phyloP scores from a whole-genome alignment of 2,888 invertebrate species.

The Aporophyla nigra region DNA sequence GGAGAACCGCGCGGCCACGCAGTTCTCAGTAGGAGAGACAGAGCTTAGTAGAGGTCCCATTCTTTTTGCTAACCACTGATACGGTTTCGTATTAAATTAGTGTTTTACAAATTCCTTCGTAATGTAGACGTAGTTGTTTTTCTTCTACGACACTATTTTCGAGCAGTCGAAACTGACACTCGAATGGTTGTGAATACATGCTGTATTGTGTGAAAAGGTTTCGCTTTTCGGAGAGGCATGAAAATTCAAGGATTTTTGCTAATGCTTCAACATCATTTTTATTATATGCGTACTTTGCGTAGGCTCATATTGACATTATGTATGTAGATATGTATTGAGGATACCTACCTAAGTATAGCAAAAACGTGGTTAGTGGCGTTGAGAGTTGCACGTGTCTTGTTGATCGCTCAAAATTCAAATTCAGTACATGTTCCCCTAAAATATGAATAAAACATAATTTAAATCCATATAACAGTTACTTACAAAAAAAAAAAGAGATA shows the following conservation, averaged over 20 bases:
- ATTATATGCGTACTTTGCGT: background rate
- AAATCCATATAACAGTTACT: constrained; percentile 4
- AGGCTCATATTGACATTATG: background rate
- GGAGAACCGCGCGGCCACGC: no score
- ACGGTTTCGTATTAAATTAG: no score
- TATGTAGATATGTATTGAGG: background rate
- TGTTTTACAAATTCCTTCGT: no score
- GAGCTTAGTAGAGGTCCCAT: no score
- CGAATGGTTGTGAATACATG: no score
- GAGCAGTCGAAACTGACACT: no score
- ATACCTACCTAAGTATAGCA: background rate
- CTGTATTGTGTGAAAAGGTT: background rate
- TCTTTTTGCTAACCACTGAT: no score
- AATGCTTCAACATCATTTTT: background rate
- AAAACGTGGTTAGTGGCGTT: background rate
- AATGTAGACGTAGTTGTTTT: no score
- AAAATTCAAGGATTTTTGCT: background rate
- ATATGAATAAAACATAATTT: constrained; percentile 36
- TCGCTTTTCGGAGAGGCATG: no score
- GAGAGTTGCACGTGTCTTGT: constrained; percentile 1
- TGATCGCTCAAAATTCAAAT: constrained; percentile 25
- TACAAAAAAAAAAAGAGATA: background rate
- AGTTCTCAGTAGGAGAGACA: no score
- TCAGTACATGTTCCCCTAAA: background rate
- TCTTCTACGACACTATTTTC: no score